Conservation (phyloP, 2,888 invertebrate genomes). For the Entomobrya proxima region DNA sequence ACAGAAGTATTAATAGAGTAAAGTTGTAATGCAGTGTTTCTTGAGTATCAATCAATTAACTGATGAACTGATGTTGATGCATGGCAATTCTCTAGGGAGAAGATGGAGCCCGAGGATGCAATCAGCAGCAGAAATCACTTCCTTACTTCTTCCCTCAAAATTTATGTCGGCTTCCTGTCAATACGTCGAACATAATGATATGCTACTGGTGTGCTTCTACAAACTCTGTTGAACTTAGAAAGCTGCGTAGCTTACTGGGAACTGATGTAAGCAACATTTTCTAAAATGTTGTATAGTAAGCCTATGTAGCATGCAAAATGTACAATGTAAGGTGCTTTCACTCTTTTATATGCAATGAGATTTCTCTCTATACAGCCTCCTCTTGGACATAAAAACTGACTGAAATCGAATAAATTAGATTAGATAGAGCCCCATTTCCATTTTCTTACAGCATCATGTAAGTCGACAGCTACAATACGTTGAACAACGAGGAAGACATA, state of each 20-base stretch:
- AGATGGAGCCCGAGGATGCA: background rate
- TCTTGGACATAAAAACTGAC: slow-evolving; percentile 19
- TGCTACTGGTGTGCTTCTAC: too few species aligned
- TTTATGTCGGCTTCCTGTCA: background rate
- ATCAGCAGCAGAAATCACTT: background rate
- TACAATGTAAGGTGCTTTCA: background rate
- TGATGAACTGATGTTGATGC: background rate
- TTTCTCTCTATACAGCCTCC: background rate
- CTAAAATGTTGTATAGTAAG: too few species aligned
- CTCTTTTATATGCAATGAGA: too few species aligned
- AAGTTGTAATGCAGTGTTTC: too few species aligned
- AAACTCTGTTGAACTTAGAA: too few species aligned
- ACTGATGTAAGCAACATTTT: background rate
- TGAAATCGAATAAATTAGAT: slow-evolving; percentile 51
- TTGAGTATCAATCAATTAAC: background rate
- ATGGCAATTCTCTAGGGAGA: background rate
- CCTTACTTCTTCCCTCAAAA: background rate
- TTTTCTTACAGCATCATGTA: slow-evolving; percentile 28
- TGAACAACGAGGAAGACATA: too few species aligned
- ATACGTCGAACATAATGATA: background rate
- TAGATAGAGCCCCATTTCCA: slow-evolving; percentile 16
- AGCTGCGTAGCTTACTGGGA: background rate
- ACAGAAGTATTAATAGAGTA: too few species aligned
- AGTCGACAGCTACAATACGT: background rate
- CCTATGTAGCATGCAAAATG: background rate